A percentile compares a stretch with the other conserved stretches of the same genome.
These are phyloP conservation scores for Pristionchus mayeri DNA, from an alignment of 2,888 invertebrate species.

Conservation along the genomic window DNA sequence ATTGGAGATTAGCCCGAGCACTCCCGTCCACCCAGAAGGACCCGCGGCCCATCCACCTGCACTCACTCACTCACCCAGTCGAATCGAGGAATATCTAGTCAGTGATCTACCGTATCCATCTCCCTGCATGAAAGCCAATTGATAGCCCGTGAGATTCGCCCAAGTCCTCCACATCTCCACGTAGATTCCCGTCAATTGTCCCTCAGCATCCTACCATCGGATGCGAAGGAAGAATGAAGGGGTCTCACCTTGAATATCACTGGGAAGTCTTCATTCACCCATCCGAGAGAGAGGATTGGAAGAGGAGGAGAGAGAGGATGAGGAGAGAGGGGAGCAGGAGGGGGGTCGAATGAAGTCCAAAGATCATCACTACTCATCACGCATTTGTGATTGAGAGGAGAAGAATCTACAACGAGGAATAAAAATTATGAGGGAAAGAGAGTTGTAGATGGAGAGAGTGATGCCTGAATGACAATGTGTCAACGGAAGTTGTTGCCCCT, in stretches of 20 bases:
- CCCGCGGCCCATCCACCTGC: conserved; percentile 47
- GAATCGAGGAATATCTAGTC: not conserved
- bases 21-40: conserved; percentile 42
- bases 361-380: not conserved
- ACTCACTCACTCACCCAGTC: not conserved
- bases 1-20: conserved; percentile 46
- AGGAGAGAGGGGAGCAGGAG: not conserved
- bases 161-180: conserved; percentile 49
- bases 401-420: not conserved
- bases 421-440: not conserved
- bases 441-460: no score
- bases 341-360: not conserved
- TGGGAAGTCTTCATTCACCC: conserved; percentile 50
- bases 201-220: not conserved
- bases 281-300: conserved; percentile 46
- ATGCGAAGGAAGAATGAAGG: no score
- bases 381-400: not conserved
- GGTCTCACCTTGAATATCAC: conserved; percentile 13
- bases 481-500: not conserved
- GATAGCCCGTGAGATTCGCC: conserved; percentile 9
- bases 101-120: conserved; percentile 38
- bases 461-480: not conserved
- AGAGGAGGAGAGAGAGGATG: not conserved
- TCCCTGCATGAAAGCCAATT: conserved; percentile 36
- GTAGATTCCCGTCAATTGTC: conserved; percentile 33